Conservation (phyloP, 2,888 invertebrate genomes). For the Leptinotarsa peninsularis region DNA sequence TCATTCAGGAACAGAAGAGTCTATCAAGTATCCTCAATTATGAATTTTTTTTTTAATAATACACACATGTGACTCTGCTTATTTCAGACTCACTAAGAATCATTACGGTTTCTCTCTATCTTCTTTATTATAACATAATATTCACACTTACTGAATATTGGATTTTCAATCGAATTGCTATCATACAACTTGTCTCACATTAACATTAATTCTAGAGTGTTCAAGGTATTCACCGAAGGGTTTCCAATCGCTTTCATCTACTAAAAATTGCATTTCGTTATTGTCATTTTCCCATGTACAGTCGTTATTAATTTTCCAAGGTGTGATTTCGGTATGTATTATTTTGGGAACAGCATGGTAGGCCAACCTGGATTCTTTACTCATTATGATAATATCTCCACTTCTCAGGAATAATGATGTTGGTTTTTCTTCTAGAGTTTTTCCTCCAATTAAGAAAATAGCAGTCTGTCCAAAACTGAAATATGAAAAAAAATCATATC, state of each 20-base stretch:
- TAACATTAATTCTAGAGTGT: constrained; percentile 90
- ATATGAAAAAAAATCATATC: constrained; percentile 1
- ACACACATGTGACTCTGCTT: no score
- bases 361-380: constrained; percentile 82
- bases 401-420: constrained; percentile 81
- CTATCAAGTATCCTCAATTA: no score
- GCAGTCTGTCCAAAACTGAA: constrained; percentile 94
- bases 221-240: constrained; percentile 73
- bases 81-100: no score
- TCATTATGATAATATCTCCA: constrained; percentile 95
- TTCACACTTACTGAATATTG: background rate
- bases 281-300: constrained; percentile 23
- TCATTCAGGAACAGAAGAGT: no score
- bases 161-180: background rate
- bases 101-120: no score
- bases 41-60: no score
- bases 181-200: constrained; percentile 85
- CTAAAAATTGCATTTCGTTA: constrained; percentile 55
- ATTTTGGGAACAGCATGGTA: constrained; percentile 97
- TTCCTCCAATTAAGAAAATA: constrained; percentile 92
- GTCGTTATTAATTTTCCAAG: constrained; percentile 66
- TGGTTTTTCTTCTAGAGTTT: constrained; percentile 75
- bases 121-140: background rate
- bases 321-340: constrained; percentile 67
- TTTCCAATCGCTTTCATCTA: constrained; percentile 67